Percentiles rank a stretch among this genome's conserved stretches.
phyloP scores from a whole-genome alignment of 1,140 invertebrate species.

The Drosophila parabipectinata region DNA sequence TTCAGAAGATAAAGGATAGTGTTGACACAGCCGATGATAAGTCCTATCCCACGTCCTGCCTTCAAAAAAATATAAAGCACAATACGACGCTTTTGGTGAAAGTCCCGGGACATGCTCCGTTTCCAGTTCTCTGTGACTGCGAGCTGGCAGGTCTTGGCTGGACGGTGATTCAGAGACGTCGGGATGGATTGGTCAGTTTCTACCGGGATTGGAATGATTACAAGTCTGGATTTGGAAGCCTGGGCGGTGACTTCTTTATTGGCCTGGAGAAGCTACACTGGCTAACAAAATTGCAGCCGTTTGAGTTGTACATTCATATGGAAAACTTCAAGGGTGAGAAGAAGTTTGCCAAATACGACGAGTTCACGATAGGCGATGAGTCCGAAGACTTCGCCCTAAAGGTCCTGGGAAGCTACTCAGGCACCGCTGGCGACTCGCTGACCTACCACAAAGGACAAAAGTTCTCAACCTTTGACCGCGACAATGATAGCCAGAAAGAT shows the following conservation, averaged over 20 bases:
- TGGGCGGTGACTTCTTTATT: conserved; percentile 87
- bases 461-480: conserved; percentile 42
- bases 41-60: conserved; percentile 13
- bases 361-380: conserved; percentile 38
- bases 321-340: not conserved
- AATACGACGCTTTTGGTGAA: conserved; percentile 9
- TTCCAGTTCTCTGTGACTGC: conserved; percentile 72
- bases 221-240: conserved; percentile 86
- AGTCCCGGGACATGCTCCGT: conserved; percentile 17
- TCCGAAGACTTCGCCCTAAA: conserved; percentile 15
- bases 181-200: conserved; percentile 87
- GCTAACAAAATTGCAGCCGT: conserved; percentile 12
- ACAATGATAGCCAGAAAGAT: conserved; percentile 4
- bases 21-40: not conserved
- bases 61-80: not conserved
- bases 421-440: conserved; percentile 39
- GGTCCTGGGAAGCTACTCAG: conserved; percentile 16
- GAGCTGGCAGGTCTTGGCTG: conserved; percentile 82
- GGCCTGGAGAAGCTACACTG: conserved; percentile 86
- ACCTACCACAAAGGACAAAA: conserved; percentile 5
- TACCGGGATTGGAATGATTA: conserved; percentile 87
- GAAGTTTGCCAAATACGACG: conserved; percentile 37
- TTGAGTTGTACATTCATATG: conserved; percentile 40
- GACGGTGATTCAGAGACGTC: conserved; percentile 87
- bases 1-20: conserved; percentile 3